Evolutionary conservation across 1,140 invertebrate genomes (phyloP), one percentile per base, ranked within the genome.

Genomic region (Brachionus paranguensis): DNA sequence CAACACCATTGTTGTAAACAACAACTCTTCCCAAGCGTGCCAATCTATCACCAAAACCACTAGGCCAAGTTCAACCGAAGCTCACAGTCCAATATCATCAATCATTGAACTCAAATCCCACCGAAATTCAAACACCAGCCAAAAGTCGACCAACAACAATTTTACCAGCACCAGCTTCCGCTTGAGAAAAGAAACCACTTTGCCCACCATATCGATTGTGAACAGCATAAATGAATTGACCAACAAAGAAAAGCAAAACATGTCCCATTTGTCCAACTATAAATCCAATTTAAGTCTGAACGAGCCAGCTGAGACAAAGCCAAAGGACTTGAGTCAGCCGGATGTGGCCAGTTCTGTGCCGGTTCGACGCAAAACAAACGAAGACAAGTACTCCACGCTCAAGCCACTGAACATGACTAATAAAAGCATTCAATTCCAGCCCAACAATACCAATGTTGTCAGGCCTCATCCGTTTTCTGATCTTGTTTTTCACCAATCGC

Each of bases 151-250:
- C 7, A 14, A 12, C 37, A 50, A 78, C 7, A 47, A 50, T 33
- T 50, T 37, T 17, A 20, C 8, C 1, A 72, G 33, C 29, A 72
- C 41, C 20, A 72, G 37, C 41, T 72, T 72, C 8, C 29, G 37
- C 2, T 20, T 72, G n/a, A 72, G 45, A 55, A 79, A 64, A 60
- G 78, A 81, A 7, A 81, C 33, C 14, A 81, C 78, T 20, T 81
- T 81, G 33, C 78, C 78, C 27, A 81, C 64, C 6, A 81, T 81
- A 6, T 81, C 78, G 43, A 68, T 81, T 37, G 78, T 68, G 8
- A 81, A 41, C 37, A 81, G 50, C 33, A 81, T 81, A 20, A 24
- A 81, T 37, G 53, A 81, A 81, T 29, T 81, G 17, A 41, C 37
- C 14, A 41, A 60, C 29, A 81, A 68, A 64, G 78, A 81, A 47